A percentile compares a stretch with the other conserved stretches of the same genome.
Evolutionary conservation across 2,113 vertebrate genomes (phyloP).

Genomic region (Smithornis capensis): DNA sequence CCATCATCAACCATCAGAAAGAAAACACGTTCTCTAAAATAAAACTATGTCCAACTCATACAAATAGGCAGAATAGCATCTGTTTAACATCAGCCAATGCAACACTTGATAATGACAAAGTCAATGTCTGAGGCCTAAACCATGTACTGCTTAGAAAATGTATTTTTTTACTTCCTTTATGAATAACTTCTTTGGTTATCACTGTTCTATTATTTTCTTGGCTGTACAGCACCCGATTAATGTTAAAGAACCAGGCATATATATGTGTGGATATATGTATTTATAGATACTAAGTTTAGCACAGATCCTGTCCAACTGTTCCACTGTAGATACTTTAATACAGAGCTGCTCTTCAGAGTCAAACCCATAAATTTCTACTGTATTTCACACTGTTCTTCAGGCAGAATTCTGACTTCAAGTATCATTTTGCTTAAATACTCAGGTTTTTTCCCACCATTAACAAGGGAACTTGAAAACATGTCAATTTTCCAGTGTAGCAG

Average conservation of each 20-base stretch:
- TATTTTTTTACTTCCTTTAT: constrained; percentile 53
- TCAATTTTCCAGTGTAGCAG: neutral
- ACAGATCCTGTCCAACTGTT: neutral
- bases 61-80: constrained; percentile 67
- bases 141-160: constrained; percentile 40
- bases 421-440: neutral
- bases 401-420: neutral
- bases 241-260: constrained; percentile 40
- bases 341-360: neutral
- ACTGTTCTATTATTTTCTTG: neutral
- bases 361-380: neutral
- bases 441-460: neutral
- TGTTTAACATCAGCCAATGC: constrained; percentile 54
- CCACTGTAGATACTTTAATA: neutral
- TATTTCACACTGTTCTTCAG: neutral
- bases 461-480: neutral
- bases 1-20: constrained; percentile 56
- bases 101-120: constrained; percentile 37
- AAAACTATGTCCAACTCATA: constrained; percentile 33
- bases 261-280: neutral
- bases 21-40: constrained; percentile 39
- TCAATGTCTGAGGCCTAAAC: constrained; percentile 31
- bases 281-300: constrained; percentile 2
- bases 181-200: constrained; percentile 43
- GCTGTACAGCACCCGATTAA: constrained; percentile 36